Evolutionary conservation across 2,113 vertebrate genomes (phyloP).

Genomic region (Puntigrus tetrazona): DNA sequence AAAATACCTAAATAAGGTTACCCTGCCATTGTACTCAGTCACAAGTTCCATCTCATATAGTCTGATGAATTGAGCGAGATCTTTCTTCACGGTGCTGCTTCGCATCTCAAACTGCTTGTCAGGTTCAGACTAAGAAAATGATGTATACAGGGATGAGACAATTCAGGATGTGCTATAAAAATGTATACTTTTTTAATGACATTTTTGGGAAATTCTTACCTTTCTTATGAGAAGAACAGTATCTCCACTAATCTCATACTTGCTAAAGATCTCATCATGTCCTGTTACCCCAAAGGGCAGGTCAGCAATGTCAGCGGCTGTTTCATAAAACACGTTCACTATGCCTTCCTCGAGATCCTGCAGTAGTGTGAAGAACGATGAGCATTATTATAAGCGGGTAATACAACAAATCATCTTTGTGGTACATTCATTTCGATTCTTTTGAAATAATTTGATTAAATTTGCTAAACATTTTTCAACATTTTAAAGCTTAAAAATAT

Average conservation of each 20-base stretch:
- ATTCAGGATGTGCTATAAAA: background rate
- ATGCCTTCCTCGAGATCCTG: slow-evolving; percentile 78
- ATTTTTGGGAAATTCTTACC: slow-evolving; percentile 68
- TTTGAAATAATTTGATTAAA: too few relatives aligned
- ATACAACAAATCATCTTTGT: background rate
- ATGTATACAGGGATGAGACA: background rate
- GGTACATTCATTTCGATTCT: background rate
- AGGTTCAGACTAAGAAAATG: slow-evolving; percentile 58
- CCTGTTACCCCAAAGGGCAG: slow-evolving; percentile 78
- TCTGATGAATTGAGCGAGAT: slow-evolving; percentile 71
- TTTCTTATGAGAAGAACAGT: slow-evolving; percentile 81
- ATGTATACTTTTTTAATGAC: background rate
- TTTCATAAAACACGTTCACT: slow-evolving; percentile 76
- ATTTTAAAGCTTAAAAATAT: background rate
- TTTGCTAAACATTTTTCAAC: background rate
- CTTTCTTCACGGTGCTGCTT: slow-evolving; percentile 65
- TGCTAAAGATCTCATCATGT: slow-evolving; percentile 64
- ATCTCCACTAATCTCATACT: slow-evolving; percentile 74
- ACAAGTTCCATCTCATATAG: slow-evolving; percentile 76
- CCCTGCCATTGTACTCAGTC: slow-evolving; percentile 79
- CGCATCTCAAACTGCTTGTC: slow-evolving; percentile 68
- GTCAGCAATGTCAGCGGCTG: slow-evolving; percentile 81
- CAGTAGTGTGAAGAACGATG: slow-evolving; percentile 46
- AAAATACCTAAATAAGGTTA: slow-evolving; percentile 46
- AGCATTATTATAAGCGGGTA: background rate